Conservation (phyloP, 2,888 invertebrate genomes). For the Unio delphinus region DNA sequence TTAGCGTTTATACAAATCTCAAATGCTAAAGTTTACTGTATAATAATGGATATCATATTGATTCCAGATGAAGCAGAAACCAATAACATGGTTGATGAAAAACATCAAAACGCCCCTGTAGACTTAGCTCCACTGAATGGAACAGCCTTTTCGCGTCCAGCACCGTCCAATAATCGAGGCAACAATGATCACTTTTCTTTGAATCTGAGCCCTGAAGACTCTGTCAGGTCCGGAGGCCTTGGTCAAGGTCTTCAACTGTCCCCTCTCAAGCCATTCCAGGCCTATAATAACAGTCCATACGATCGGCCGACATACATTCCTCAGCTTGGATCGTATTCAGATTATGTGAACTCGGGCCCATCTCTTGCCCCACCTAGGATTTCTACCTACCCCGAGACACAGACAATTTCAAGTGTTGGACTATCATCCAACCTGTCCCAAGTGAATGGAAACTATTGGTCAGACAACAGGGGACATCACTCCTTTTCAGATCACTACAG, state of each 20-base stretch:
- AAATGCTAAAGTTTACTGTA: background rate
- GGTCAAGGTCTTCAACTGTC: conserved; percentile 36
- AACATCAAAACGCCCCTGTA: conserved; percentile 11
- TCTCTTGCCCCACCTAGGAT: conserved; percentile 34
- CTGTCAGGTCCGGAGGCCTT: conserved; percentile 11
- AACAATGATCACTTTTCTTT: no score
- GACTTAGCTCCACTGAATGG: conserved; percentile 27
- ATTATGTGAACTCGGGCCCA: conserved; percentile 43
- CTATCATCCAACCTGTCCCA: conserved; percentile 39
- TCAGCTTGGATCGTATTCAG: conserved; percentile 53
- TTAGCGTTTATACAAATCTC: background rate
- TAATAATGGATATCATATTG: conserved; percentile 3
- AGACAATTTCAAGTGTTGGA: conserved; percentile 41
- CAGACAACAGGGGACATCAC: conserved; percentile 41
- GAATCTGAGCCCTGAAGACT: conserved; percentile 6
- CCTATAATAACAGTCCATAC: conserved; percentile 35
- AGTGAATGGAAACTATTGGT: conserved; percentile 43
- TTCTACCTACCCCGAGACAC: conserved; percentile 40
- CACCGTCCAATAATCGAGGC: conserved; percentile 24
- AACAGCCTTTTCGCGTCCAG: conserved; percentile 53
- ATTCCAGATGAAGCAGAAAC: conserved; percentile 31
- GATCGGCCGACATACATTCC: conserved; percentile 54
- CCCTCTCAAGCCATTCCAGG: conserved; percentile 45
- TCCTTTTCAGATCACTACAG: conserved; percentile 45
- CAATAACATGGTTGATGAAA: conserved; percentile 14